These are phyloP conservation scores for Eubucco bourcierii DNA, from an alignment of 2,113 vertebrate species.

Conservation along the genomic window DNA sequence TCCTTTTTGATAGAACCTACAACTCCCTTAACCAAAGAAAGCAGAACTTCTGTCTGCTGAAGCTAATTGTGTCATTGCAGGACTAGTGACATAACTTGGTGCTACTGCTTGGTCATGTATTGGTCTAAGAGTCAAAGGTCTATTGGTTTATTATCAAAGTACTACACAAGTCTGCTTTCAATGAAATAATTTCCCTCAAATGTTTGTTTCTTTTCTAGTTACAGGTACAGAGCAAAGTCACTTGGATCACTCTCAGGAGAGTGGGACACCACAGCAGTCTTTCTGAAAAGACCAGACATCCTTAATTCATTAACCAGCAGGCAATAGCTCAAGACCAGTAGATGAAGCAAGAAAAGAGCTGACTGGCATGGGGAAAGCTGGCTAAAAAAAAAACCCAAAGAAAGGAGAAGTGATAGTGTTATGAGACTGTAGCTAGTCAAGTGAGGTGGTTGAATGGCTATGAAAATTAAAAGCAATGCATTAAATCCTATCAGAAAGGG, in stretches of 20 bases:
- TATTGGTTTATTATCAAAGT: not conserved
- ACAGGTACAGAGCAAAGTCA: not conserved
- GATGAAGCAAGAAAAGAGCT: no score
- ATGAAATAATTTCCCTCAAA: not conserved
- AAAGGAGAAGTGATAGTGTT: not conserved
- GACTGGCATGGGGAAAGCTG: no score
- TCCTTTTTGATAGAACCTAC: not conserved
- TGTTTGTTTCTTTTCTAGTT: not conserved
- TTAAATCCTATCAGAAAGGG: not conserved
- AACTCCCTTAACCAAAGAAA: not conserved
- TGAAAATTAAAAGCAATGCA: not conserved
- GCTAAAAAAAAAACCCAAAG: no score
- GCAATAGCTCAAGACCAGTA: no score
- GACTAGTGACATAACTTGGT: not conserved
- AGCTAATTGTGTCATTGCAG: not conserved
- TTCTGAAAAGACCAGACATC: no score
- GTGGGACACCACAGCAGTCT: no score
- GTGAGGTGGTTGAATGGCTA: not conserved
- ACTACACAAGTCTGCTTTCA: not conserved
- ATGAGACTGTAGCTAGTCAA: not conserved
- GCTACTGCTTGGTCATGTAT: not conserved
- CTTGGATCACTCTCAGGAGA: not conserved
- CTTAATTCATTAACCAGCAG: no score
- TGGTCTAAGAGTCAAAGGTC: not conserved
- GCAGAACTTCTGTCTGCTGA: not conserved